Conservation (phyloP, 1,140 invertebrate genomes). For the Leptopilina clavipes region DNA sequence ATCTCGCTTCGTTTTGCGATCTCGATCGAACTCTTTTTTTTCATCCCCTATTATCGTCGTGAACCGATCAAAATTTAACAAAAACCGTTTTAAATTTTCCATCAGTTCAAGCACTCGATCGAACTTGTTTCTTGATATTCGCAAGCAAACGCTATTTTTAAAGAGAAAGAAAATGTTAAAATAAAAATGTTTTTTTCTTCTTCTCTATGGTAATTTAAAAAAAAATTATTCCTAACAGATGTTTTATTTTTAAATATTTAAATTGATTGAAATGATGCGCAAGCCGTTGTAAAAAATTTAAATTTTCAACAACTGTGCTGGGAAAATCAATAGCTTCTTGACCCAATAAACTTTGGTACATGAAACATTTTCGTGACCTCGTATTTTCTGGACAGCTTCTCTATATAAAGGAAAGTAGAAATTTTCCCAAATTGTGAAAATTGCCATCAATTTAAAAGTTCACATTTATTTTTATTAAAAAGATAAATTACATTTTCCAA, state of each 20-base stretch:
- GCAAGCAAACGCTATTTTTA: no score
- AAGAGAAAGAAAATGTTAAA: background rate
- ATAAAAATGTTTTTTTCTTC: background rate
- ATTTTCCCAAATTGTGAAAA: background rate
- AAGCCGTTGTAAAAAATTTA: background rate
- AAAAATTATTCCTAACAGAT: no score
- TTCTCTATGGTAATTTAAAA: no score
- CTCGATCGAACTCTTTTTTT: constrained; percentile 35
- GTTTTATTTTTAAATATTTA: background rate
- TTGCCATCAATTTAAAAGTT: no score
- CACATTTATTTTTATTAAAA: background rate
- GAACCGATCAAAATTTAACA: background rate
- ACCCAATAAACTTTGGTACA: constrained; percentile 28
- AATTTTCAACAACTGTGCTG: background rate
- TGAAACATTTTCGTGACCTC: constrained; percentile 27
- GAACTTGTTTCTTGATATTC: background rate
- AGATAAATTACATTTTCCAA: no score
- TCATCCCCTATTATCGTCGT: background rate
- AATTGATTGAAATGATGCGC: background rate
- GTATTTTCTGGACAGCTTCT: background rate
- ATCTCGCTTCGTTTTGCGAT: constrained; percentile 43
- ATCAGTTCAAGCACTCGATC: background rate
- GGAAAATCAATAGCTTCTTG: constrained; percentile 8
- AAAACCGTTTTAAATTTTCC: background rate
- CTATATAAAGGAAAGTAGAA: background rate